Base-by-base conservation (phyloP, 2,797 vertebrate genomes). In the Eulemur rubriventer region DNA sequence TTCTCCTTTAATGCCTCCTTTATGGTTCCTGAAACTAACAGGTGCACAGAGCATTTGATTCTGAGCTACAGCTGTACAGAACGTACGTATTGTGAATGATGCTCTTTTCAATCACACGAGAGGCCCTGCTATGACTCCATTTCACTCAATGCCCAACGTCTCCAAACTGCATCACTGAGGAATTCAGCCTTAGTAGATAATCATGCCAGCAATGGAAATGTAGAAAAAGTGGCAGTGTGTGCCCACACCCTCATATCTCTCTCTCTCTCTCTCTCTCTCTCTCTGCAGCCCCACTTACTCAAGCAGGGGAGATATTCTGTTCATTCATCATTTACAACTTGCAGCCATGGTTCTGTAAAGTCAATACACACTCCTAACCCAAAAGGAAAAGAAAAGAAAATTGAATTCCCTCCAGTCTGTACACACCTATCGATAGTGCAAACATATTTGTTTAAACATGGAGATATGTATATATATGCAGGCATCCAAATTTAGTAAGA, bases 311-410 rank as follows among this genome's bases (percentile, higher is more conserved):
- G 7, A 16, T 73, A 33, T n/a, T 59, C 88, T 79, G 41, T 63
- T 91, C 81, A 69, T 84, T 90, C 70, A 90, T 92, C 80, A 94
- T 67, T 81, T 90, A 75, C 43, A 95, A 76, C 59, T 59, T 14
- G 65, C 50, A 94, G 72, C 22, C 67, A 12, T 55, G 22, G 67
- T 75, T 97, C 75, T 82, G 43, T 13, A 92, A 86, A 97, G 70
- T 84, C 67, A 28, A 9, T 78, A 91, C n/a, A 61, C 26, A 57
- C 22, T 18, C 7, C 59, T 2, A 18, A 81, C 80, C 87, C 87
- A 80, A 79, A 95, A 75, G 1, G 2, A 70, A 61, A n/a, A 3
- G 80, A 22, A 48, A 43, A 69, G 26, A 30, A 96, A 81, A 73
- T 43, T 38, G 65, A 96, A n/a, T 88, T 88, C 72, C 30, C 13